phyloP scores from a whole-genome alignment of 2,113 vertebrate species.

The Corynorhinus townsendii region DNA sequence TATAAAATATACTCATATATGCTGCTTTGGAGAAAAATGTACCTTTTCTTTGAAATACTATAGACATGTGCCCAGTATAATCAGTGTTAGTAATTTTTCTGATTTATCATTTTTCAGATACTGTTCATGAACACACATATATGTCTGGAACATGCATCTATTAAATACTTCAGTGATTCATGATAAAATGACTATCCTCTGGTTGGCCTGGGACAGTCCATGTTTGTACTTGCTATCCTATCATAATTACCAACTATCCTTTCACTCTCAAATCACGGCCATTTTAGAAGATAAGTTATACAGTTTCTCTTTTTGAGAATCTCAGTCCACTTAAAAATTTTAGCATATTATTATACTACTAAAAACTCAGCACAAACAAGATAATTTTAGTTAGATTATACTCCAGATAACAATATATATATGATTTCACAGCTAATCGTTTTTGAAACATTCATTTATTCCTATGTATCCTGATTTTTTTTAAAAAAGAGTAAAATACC shows the following conservation, averaged over 20 bases:
- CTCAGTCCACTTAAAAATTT: neutral
- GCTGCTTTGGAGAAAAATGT: neutral
- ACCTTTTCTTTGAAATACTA: neutral
- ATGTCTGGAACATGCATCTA: neutral
- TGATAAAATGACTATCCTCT: neutral
- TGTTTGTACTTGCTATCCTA: neutral
- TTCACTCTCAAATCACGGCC: neutral
- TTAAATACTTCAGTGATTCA: neutral
- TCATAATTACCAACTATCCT: neutral
- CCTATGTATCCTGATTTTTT: neutral
- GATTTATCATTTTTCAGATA: neutral
- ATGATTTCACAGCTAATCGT: neutral
- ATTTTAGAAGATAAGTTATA: neutral
- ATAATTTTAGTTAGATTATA: neutral
- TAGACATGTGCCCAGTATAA: neutral
- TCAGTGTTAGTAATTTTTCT: neutral
- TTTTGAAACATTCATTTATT: neutral
- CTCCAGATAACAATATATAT: neutral
- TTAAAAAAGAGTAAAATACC: neutral
- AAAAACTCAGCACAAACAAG: neutral
- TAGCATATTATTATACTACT: neutral
- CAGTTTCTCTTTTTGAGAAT: neutral
- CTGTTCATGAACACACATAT: neutral
- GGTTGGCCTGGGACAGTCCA: neutral
- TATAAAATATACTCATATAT: neutral